Evolutionary conservation across 2,888 invertebrate genomes (phyloP), one percentile per base, ranked within the genome.

Genomic region (Agrenia bidenticulata): DNA sequence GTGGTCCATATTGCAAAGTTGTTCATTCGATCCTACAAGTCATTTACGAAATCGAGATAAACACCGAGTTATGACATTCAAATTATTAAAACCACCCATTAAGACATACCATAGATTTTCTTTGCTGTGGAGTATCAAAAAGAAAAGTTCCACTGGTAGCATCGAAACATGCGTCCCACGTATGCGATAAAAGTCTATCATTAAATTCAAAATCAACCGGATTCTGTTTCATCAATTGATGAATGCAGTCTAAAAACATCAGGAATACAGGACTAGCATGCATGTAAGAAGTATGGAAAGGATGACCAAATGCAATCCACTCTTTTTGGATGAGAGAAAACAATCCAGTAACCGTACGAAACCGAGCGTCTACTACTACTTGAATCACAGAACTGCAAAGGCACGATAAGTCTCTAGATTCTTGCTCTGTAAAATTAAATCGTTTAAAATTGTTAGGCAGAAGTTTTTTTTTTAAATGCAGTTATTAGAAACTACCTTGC

Each of bases 221-320:
- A 81, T 88, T 93, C 82, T 96, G 95, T 76, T 88, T 87, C 75
- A 88, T 81, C 59, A 97, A 82, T 82, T 97, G 97, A 92, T 94
- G 94, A 61, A 89, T 88, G 80, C 94, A 92, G 81, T 98, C 97
- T 76, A 98, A 85, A 81, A 92, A 96, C 56, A 97, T 82, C 54
- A 96, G 85, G 80, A 96, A 91, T 57, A 96, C 83, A 0, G 96
- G 96, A 56, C 73, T 73, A 62, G 73, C 62, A 50, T 75, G 75
- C 65, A 75, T 66, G 50, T 75, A 71, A 4, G 62, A 59, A 2
- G 67, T 65, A 64, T 75, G 87, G 80, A 94, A 94, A 1, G 92
- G 94, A 81, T 97, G 96, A 26, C 95, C 95, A 71, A 94, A 83
- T 0, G 91, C 88, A 2, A 96, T 84, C 96, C 97, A 98, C 79